Percentiles rank a stretch among this genome's conserved stretches.
phyloP scores from a whole-genome alignment of 2,888 invertebrate genomes.

The Mellilla xanthometata region DNA sequence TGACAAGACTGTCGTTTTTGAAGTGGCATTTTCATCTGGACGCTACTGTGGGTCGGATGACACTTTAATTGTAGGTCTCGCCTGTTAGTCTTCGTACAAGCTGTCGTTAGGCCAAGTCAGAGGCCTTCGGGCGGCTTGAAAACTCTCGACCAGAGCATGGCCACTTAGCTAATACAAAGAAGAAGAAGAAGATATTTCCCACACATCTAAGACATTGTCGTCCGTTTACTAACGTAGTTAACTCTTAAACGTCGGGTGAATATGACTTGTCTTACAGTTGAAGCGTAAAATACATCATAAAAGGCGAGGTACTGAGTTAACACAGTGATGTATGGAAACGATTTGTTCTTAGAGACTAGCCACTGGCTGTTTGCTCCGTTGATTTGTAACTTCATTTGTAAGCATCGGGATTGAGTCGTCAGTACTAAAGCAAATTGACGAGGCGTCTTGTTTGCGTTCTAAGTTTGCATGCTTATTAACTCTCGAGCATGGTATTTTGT shows the following conservation, averaged over 20 bases:
- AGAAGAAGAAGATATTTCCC: neutral
- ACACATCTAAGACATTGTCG: constrained; percentile 33
- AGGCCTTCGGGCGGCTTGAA: no score
- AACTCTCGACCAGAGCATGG: no score
- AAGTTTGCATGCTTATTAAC: constrained; percentile 28
- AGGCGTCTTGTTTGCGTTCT: constrained; percentile 25
- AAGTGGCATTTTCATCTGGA: no score
- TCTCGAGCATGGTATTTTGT: constrained; percentile 13
- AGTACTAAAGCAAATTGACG: constrained; percentile 37
- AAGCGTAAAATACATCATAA: constrained; percentile 59
- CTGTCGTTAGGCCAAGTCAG: no score
- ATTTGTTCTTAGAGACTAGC: constrained; percentile 52
- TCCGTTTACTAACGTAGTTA: constrained; percentile 36
- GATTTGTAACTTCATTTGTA: constrained; percentile 55
- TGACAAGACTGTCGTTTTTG: no score
- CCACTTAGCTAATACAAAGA: no score
- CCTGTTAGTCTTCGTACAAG: no score
- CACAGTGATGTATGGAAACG: constrained; percentile 52
- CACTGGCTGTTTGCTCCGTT: constrained; percentile 53
- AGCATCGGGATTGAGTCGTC: constrained; percentile 49
- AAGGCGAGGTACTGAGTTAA: constrained; percentile 49
- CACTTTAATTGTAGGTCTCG: no score
- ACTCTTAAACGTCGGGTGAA: constrained; percentile 45
- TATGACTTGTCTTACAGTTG: constrained; percentile 37
- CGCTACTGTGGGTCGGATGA: no score